Base-by-base conservation (phyloP, 2,797 vertebrate species). In the Sorex maritimensis region DNA sequence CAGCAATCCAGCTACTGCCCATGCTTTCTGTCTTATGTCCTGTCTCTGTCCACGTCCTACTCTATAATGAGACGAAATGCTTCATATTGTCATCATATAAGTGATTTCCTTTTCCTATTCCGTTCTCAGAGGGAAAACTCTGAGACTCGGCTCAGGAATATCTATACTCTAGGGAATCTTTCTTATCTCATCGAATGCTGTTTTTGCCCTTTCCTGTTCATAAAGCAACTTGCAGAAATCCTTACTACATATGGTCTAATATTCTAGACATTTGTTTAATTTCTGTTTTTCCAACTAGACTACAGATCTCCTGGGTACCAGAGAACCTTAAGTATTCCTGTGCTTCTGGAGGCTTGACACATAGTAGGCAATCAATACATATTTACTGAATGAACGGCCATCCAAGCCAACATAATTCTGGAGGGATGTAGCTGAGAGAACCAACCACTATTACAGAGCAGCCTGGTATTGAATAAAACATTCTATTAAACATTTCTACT, bases 401-500 rank as follows among this genome's bases (percentile, higher is more conserved):
- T 24, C 41, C 38, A 41, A 67, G 3, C 81, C 75, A 93, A 81
- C 34, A 85, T 63, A 75, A 90, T 69, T 85, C 55, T 92, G 26
- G 26, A 82, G n/a, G 28, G 19, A 84, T 19, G 28, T 3, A 85
- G 67, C 89, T 80, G 69, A 75, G 23, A 88, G 61, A 93, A 26
- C 41, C 30, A 7, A 80, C 10, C 24, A 72, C 15, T 12, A 79
- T 44, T 41, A 61, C 15, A 85, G 63, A 85, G 71, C 46, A 94
- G 71, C 19, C 49, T 12, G 3, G 9, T 21, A 91, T 3, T 58
- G 63, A 94, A 90, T 86, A 89, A 91, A 95, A 93, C 55, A 77
- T 63, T 91, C 17, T 69, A 34, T 28, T 85, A 90, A 90, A 91
- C 67, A 77, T 82, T 92, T 90, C 90, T 94, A 84, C 77, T 49